Base-by-base conservation (phyloP, 1,140 invertebrate genomes). In the Aphidius gifuensis region DNA sequence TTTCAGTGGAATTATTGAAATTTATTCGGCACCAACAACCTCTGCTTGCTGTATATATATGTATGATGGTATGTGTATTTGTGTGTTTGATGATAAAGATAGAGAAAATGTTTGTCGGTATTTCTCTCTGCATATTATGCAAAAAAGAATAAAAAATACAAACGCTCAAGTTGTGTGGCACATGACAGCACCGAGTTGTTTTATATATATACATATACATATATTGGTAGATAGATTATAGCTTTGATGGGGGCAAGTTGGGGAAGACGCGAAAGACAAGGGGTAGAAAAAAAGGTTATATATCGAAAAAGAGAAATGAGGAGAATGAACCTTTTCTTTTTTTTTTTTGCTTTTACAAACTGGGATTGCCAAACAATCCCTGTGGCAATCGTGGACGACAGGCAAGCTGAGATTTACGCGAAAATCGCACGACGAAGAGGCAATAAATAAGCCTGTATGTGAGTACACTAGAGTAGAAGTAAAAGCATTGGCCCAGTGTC, bases 1-100 rank as follows among this genome's bases (percentile, higher is more conserved):
- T 66, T 67, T 66, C 64, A 61, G 57, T 11, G 43, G 60, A 72
- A 73, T 71, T 62, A 62, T 62, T 68, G 70, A 73, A 72, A 72
- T 73, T 69, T 69, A 71, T 73, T 68, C 66, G 48, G 21, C 55
- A 38, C 58, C 61, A 60, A 43, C 60, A 39, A 16, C 56, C 57
- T 61, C 58, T 53, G 44, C 51, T 32, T 32, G 23, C 4, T 51
- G 39, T 44, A 57, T 57, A 46, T 23, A 46, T 54, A 32, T 54
- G 43, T 54, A 38, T 51, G n/a, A 32, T 7, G 4, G 49, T 51
- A 32, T 51, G 16, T 9, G 49, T 51, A n/a, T 16, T 16, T 51
- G 6, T 16, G 32, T 51, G 21, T 51, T 9, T 51, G 45, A 32
- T 32, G 4, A 32, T 32, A 32, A 32, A 32, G 4, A 32, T 32